Percentiles rank a stretch among this genome's conserved stretches.
phyloP scores from a whole-genome alignment of 2,113 vertebrate species.

The Triplophysa siluroides region DNA sequence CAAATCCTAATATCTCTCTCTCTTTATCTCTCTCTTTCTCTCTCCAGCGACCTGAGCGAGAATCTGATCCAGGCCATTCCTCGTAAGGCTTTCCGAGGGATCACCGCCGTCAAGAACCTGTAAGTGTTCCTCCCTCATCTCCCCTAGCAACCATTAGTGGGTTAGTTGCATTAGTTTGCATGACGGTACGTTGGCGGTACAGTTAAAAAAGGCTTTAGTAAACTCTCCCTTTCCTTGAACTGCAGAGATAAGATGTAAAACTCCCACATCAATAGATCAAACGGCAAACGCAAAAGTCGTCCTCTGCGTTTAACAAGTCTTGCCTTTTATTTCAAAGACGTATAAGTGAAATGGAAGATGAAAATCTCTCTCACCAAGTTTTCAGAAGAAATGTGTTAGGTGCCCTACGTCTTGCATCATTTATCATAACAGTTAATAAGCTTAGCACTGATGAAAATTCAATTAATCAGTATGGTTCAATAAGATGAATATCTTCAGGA shows the following conservation, averaged over 20 bases:
- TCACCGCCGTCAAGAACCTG: constrained; percentile 95
- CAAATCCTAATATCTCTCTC: constrained; percentile 57
- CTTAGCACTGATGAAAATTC: constrained; percentile 54
- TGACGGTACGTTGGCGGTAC: neutral
- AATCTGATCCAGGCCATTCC: constrained; percentile 98
- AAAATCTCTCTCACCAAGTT: constrained; percentile 4
- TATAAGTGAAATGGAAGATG: constrained; percentile 23
- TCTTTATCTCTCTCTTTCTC: constrained; percentile 48
- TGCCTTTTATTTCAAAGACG: constrained; percentile 22
- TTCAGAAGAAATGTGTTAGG: constrained; percentile 14
- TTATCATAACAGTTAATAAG: constrained; percentile 53
- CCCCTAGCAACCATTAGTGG: neutral
- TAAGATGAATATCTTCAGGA: constrained; percentile 56
- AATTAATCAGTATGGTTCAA: constrained; percentile 52
- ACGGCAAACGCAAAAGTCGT: constrained; percentile 1
- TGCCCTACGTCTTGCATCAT: constrained; percentile 28
- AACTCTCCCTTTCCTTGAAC: constrained; percentile 26
- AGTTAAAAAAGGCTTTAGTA: constrained; percentile 13
- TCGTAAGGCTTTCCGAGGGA: constrained; percentile 96
- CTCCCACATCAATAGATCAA: neutral
- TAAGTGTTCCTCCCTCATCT: constrained; percentile 72
- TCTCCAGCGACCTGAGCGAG: constrained; percentile 92
- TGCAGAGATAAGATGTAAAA: neutral
- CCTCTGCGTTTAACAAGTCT: constrained; percentile 15
- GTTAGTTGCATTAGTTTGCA: neutral